Percentiles rank a stretch among this genome's conserved stretches.
These are phyloP conservation scores for Thysanoteuthis rhombus DNA, from an alignment of 2,888 invertebrate genomes.

Conservation along the genomic window DNA sequence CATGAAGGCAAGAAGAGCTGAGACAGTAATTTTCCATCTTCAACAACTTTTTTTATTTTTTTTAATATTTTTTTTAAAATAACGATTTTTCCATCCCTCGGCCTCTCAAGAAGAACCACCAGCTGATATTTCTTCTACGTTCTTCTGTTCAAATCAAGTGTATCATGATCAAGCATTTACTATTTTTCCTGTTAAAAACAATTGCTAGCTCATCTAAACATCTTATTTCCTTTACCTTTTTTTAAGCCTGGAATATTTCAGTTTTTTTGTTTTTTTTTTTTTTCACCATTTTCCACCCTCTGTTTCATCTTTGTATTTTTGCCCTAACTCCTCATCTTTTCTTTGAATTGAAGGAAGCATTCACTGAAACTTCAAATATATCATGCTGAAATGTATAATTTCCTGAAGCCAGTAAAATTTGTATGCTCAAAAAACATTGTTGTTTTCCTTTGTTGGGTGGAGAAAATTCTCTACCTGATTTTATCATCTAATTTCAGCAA, in stretches of 20 bases:
- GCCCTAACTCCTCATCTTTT: neutral
- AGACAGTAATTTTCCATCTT: neutral
- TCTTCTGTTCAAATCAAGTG: neutral
- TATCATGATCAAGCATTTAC: neutral
- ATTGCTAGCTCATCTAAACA: neutral
- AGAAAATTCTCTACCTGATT: neutral
- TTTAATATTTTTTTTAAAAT: neutral
- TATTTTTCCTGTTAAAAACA: neutral
- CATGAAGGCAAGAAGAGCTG: neutral
- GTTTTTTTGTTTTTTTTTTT: no score
- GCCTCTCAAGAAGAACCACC: neutral
- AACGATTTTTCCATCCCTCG: no score
- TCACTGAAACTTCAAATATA: neutral
- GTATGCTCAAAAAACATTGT: neutral
- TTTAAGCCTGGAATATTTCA: neutral
- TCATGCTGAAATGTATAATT: neutral
- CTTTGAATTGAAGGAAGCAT: neutral
- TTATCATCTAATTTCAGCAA: neutral
- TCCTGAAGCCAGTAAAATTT: slow-evolving; percentile 12
- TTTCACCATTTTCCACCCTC: no score
- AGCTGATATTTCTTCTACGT: neutral
- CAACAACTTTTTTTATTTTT: neutral
- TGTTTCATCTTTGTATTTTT: neutral
- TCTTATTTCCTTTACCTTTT: neutral
- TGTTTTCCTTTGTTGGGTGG: neutral